Percentiles rank a stretch among this genome's conserved stretches.
phyloP scores from a whole-genome alignment of 2,888 invertebrate genomes.

The Coelinius sp. region DNA sequence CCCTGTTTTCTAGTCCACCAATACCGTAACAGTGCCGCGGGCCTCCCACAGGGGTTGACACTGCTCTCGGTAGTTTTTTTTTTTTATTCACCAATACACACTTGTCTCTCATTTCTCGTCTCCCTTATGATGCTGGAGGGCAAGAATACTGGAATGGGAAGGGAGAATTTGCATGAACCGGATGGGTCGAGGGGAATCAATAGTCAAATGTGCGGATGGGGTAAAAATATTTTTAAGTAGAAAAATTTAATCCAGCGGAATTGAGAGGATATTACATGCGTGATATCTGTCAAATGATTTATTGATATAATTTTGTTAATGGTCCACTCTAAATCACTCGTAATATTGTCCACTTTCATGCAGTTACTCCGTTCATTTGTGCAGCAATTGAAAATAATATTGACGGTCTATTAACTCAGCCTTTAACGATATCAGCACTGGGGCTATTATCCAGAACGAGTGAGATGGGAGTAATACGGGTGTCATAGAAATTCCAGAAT shows the following conservation, averaged over 20 bases:
- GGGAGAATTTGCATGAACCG: constrained; percentile 19
- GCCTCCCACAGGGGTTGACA: constrained; percentile 1
- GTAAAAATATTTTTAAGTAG: too few relatives aligned
- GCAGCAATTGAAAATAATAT: constrained; percentile 31
- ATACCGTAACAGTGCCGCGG: constrained; percentile 10
- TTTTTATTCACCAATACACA: constrained; percentile 22
- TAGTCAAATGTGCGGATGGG: constrained; percentile 36
- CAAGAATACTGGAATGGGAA: constrained; percentile 15
- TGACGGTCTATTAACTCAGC: constrained; percentile 29
- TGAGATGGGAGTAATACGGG: neutral
- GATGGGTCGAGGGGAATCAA: constrained; percentile 52
- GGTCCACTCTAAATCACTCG: neutral
- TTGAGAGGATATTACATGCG: too few relatives aligned
- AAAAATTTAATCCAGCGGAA: too few relatives aligned
- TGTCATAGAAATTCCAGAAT: neutral
- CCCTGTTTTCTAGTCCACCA: constrained; percentile 6
- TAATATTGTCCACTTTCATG: constrained; percentile 6
- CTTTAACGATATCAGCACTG: neutral
- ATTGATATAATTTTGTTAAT: neutral
- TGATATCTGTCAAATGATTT: neutral
- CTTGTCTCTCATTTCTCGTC: neutral
- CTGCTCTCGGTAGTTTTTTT: constrained; percentile 1
- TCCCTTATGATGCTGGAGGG: constrained; percentile 7
- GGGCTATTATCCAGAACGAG: neutral
- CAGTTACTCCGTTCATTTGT: neutral